Evolutionary conservation across 1,140 invertebrate genomes (phyloP), one percentile per base, ranked within the genome.

Genomic region (Probaryconus sp.): DNA sequence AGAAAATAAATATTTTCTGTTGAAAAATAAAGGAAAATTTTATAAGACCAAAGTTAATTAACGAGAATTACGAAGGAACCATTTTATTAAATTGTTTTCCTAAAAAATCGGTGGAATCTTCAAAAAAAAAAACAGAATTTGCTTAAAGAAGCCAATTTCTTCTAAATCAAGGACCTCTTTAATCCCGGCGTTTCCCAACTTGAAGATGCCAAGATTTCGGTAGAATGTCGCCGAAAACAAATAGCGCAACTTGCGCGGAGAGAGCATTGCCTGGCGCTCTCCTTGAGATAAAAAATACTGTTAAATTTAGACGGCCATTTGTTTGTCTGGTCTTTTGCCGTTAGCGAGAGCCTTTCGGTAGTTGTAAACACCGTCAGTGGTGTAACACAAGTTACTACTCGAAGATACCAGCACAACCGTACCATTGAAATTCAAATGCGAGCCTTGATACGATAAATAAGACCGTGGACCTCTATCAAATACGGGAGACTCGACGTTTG

Each of bases 401-500:
- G 10, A 60, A 45, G 55, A 60, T 47, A 35, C 55, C 42, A n/a
- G 31, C 28, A 26, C 42, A 28, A 18, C 20, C 42, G 16, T 24
- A 37, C 43, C 58, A 63, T 63, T 63, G 45, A 51, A 50, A 63
- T 63, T 50, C 58, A 63, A 51, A 51, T 51, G 26, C n/a, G n/a
- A n/a, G 9, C 47, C 35, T 24, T 51, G 35, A 31, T 16, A 28
- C 37, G 58, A 51, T 63, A 63, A 63, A 63, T 63, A 63, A 63
- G 47, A 35, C n/a, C 24, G 14, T 11, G 21, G 28, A 6, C 20
- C 5, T 21, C 9, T 11, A 24, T n/a, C n/a, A n/a, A n/a, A n/a
- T n/a, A n/a, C n/a, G n/a, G n/a, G n/a, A n/a, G n/a, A n/a, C n/a
- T n/a, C n/a, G n/a, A n/a, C n/a, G n/a, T n/a, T n/a, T n/a, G n/a